Evolutionary conservation across 2,113 vertebrate genomes (phyloP), one percentile per base, ranked within the genome.

Genomic region (Megaceryle maxima): DNA sequence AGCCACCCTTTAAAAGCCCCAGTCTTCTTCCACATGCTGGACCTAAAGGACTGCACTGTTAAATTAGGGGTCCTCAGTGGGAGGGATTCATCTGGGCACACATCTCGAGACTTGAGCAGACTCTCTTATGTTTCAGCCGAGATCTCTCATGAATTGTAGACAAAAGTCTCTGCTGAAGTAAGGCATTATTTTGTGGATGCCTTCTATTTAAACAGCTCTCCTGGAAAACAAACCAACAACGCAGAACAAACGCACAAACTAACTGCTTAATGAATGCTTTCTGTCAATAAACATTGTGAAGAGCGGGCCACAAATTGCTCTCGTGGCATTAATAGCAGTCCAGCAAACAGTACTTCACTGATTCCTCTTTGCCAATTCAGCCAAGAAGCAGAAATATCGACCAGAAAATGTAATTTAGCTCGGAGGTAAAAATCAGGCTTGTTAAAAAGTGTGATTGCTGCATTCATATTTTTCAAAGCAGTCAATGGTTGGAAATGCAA

Each of bases 391-490:
- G 75, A 31, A 86, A 70, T 10, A 6, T 2, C 5, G n/a, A 41
- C 68, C 50, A 50, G 59, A 57, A 51, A 94, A 50, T 28, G 41
- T 5, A 17, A 11, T 43, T 22, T 10, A 19, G 79, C 87, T 90
- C 64, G 43, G 79, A 24, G 87, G 90, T 60, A 81, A 62, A 56
- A 88, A 51, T 25, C 39, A 70, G 83, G 33, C 44, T 93, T 69
- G 70, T 41, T 37, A 13, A 50, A 60, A 74, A 92, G 88, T 51
- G 37, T 86, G 92, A 96, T 94, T 83, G 69, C 74, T 90, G 80
- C 75, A 69, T 93, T 87, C 44, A 55, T 79, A 17, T 55, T 72
- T 62, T 74, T 37, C 83, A 75, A 93, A 83, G 68, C 90, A 37
- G 68, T 8, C 83, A 31, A 55, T 16, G 55, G 4, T 35, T 25